These are phyloP conservation scores for Cochlearius cochlearius DNA, from an alignment of 2,113 vertebrate species.

Conservation along the genomic window DNA sequence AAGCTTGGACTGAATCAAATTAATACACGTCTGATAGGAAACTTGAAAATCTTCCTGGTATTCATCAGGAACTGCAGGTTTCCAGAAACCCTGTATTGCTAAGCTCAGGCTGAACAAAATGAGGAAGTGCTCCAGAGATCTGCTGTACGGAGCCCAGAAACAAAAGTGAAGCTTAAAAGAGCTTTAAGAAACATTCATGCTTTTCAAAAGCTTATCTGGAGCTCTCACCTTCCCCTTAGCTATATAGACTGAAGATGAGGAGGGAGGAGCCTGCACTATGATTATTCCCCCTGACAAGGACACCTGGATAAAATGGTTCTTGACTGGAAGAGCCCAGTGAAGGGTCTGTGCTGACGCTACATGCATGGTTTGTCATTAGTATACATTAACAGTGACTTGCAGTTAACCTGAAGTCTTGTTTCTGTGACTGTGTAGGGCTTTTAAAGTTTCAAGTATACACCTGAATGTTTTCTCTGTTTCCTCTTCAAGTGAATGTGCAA, in stretches of 20 bases:
- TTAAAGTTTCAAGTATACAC: background rate
- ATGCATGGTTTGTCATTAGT: background rate
- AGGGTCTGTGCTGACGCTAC: background rate
- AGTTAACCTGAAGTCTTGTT: background rate
- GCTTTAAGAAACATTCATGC: background rate
- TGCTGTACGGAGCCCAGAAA: background rate
- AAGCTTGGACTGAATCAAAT: background rate
- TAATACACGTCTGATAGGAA: background rate
- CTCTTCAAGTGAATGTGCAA: background rate
- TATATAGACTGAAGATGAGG: background rate
- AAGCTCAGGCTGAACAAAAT: background rate
- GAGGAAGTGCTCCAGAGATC: background rate
- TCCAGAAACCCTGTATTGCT: background rate
- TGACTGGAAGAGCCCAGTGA: background rate
- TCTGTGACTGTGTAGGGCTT: background rate
- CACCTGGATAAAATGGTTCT: background rate
- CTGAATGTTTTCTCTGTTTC: background rate
- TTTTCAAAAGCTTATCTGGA: background rate
- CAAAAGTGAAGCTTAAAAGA: constrained; percentile 8
- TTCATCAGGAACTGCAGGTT: background rate
- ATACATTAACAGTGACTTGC: background rate
- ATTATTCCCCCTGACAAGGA: background rate
- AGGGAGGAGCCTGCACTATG: background rate
- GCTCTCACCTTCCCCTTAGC: background rate
- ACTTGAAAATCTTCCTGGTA: constrained; percentile 26